Evolutionary conservation across 2,113 vertebrate species (phyloP), one percentile per base, ranked within the genome.

Genomic region (Pleuronectes platessa): DNA sequence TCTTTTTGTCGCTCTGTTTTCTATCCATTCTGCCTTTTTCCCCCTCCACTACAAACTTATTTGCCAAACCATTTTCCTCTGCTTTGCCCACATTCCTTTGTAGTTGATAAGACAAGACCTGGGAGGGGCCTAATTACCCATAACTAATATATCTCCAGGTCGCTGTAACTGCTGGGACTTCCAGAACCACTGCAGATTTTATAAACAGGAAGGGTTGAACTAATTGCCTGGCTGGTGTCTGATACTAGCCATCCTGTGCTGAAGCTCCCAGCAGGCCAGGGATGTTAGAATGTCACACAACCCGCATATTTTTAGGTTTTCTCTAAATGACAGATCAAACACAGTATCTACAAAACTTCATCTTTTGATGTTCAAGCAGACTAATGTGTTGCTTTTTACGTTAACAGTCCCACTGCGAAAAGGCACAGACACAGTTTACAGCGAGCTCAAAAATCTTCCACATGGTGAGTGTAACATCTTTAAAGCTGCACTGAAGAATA

Each of bases 381-480:
- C 67, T 84, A 63, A 86, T 77, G 56, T 84, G 53, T 82, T 78
- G 24, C n/a, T 67, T 75, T 69, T 84, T 23, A 35, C 17, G 24
- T 84, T 3, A 62, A 63, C 89, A 94, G 94, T 68, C 81, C 93
- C 88, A 3, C 27, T 90, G 74, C 93, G 66, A 69, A 94, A 91
- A 92, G 93, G 93, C 69, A 94, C 94, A 17, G 94, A 95, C 55
- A 95, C 94, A 0, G 93, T 94, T 51, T 95, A 95, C 93, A 94
- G 90, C 40, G 94, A 95, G 84, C 91, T 95, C 61, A 92, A 94
- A 77, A 94, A 89, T 69, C 61, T 89, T 64, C 58, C 86, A 61
- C 81, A 82, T 37, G 93, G 94, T 95, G 84, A 92, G 91, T 86
- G 42, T 35, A 17, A 76, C 42, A 12, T n/a, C 35, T 47, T 73